These are phyloP conservation scores for Brachyptera risi DNA, from an alignment of 2,888 invertebrate genomes.

Conservation along the genomic window DNA sequence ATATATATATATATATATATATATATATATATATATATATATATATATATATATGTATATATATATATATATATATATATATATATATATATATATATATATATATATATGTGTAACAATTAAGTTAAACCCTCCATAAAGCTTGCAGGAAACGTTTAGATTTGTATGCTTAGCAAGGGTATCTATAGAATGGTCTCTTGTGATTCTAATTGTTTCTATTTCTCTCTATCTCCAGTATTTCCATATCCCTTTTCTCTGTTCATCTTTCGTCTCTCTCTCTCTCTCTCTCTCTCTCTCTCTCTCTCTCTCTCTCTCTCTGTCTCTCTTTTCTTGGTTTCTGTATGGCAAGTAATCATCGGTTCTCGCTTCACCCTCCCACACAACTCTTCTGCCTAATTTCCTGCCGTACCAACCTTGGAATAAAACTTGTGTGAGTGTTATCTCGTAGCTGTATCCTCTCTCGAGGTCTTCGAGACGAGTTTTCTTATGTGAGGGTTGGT, in stretches of 20 bases:
- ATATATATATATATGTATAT: too few species aligned
- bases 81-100: too few species aligned
- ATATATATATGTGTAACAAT: too few species aligned
- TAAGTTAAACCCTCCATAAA: too few species aligned
- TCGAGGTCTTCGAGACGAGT: not conserved
- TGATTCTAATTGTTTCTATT: slow-evolving; percentile 8
- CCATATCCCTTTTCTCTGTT: not conserved
- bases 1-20: too few species aligned
- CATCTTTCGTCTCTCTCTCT: not conserved
- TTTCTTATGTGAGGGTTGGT: not conserved
- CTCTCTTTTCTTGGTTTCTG: not conserved
- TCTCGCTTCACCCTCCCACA: slow-evolving; percentile 14
- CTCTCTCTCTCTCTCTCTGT: not conserved
- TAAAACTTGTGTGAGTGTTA: slow-evolving; percentile 21
- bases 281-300: not conserved
- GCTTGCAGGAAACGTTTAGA: slow-evolving; percentile 18
- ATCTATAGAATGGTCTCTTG: not conserved
- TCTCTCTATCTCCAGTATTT: not conserved
- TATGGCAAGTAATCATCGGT: slow-evolving; percentile 17
- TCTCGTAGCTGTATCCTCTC: slow-evolving; percentile 4
- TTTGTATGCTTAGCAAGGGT: slow-evolving; percentile 10
- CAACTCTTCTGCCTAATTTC: slow-evolving; percentile 24
- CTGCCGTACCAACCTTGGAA: slow-evolving; percentile 22
- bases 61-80: too few species aligned
- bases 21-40: too few species aligned